Evolutionary conservation across 92 coral and sea anemone genomes (phyloP).

Genomic region (Phenganax marumi): DNA sequence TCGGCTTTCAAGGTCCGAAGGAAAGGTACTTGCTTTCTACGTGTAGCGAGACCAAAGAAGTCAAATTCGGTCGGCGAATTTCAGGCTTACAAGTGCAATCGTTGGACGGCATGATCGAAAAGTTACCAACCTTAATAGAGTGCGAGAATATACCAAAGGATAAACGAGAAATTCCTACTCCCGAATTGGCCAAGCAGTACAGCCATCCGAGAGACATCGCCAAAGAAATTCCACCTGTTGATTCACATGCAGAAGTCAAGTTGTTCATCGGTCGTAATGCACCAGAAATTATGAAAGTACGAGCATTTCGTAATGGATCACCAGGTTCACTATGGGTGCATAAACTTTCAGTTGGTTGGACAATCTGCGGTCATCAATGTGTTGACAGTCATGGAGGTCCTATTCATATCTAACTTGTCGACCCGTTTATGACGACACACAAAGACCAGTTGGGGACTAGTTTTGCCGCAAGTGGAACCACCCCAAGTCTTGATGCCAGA

Average conservation of each 20-base stretch:
- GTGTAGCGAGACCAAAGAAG: constrained; percentile 52
- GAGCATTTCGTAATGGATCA: constrained; percentile 43
- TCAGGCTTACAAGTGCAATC: constrained; percentile 43
- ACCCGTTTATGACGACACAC: not conserved
- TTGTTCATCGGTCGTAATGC: constrained; percentile 49
- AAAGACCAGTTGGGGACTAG: not conserved
- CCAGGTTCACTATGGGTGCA: constrained; percentile 47
- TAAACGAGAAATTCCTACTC: constrained; percentile 62
- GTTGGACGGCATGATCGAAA: constrained; percentile 27
- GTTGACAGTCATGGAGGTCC: constrained; percentile 8
- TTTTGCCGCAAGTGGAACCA: not conserved
- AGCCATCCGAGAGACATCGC: constrained; percentile 42
- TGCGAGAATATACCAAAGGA: constrained; percentile 62
- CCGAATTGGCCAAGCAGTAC: constrained; percentile 54
- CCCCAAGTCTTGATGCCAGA: not conserved
- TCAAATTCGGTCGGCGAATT: constrained; percentile 60
- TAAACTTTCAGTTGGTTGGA: constrained; percentile 22
- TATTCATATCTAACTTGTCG: not conserved
- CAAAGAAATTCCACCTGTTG: constrained; percentile 51
- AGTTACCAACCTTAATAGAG: constrained; percentile 59
- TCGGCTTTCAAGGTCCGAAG: constrained; percentile 47
- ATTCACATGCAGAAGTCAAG: constrained; percentile 36
- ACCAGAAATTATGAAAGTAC: constrained; percentile 42
- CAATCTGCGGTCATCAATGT: constrained; percentile 12
- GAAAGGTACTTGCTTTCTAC: constrained; percentile 58